Evolutionary conservation across 2,888 invertebrate genomes (phyloP), one percentile per base, ranked within the genome.

Genomic region (Druceiella hillmani): DNA sequence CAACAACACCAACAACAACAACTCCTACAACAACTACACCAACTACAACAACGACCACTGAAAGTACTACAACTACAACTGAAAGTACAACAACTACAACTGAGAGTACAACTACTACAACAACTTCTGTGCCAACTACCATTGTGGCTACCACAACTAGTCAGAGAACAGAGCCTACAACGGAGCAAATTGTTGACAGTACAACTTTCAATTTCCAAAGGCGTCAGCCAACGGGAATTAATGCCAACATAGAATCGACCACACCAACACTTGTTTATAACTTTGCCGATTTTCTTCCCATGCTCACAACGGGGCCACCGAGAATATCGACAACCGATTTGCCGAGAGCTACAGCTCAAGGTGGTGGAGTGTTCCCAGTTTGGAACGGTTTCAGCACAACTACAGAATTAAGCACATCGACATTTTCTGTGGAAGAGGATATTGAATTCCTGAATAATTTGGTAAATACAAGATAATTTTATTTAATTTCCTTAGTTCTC

Each of bases 391-490:
- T 38, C 20, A 17, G 30, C 17, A 67, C 69, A 14, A 69, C 69
- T 37, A 66, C 66, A 51, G 54, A 61, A 33, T 66, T 71, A 11
- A 64, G 65, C 44, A 61, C 64, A 33, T 68, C 70, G 3, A 71
- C 72, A 9, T 71, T 66, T 52, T 66, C 74, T 9, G 66, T 68
- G 37, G 55, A 66, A 58, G 76, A 79, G 44, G 79, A 79, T 54
- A 58, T 78, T 45, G 71, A 67, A 24, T 78, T 79, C 53, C 56
- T 79, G 13, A 72, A 77, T 51, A 76, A 77, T 48, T 62, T 79
- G 70, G 79, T 79, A 65, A 59, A 62, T 50, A 32, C 36, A 17
- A 24, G 7, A 15, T 15, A 20, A 30, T 30, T 3, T 14, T 24
- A 20, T 13, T n/a, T 16, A 22, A 25, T 33, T 17, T n/a, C 20